Evolutionary conservation across 35 echinoderm and acorn worm genomes (phyloP), one percentile per base, ranked within the genome.

Genomic region (Heliocidaris erythrogramma): DNA sequence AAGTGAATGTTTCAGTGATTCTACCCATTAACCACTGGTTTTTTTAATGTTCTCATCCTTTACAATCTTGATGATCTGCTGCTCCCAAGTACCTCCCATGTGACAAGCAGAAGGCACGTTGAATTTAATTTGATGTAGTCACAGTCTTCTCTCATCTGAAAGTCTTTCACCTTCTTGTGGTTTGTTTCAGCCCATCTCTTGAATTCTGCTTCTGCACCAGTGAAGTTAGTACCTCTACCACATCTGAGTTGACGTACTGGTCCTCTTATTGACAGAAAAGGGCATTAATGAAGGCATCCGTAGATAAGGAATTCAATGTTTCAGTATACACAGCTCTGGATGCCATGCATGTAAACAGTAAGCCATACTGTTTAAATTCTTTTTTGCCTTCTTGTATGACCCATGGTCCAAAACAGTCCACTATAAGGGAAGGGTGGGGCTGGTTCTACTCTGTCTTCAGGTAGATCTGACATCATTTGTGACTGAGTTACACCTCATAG

Each of bases 381-480:
- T 91, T 97, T 21, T 92, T 85, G 30, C 94, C 96, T 84, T 94
- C 96, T 85, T 94, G 95, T 13, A 97, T 92, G 48, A 30, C 30
- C 30, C 30, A 97, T 8, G 97, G 97, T 29, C 97, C 95, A 93
- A 97, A 97, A 56, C 88, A 94, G 60, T 97, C 95, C 97, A 94
- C 97, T 96, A 35, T 94, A 95, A 29, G 86, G 92, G 69, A 96
- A 97, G 5, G 95, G 96, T 47, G 96, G 95, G 2, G 85, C 71
- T 47, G 95, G 95, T 88, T 96, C 93, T 5, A 97, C 88, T 32
- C 97, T 52, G 92, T 97, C 97, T 49, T 85, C 47, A 7, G 97
- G 97, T 1, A 97, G 85, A 50, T 97, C 90, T 59, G 97, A 86
- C 95, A 97, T 96, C 84, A 93, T 97, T 48, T 97, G n/a, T n/a